Evolutionary conservation across 2,797 vertebrate genomes (phyloP).

Genomic region (Eulemur mongoz): DNA sequence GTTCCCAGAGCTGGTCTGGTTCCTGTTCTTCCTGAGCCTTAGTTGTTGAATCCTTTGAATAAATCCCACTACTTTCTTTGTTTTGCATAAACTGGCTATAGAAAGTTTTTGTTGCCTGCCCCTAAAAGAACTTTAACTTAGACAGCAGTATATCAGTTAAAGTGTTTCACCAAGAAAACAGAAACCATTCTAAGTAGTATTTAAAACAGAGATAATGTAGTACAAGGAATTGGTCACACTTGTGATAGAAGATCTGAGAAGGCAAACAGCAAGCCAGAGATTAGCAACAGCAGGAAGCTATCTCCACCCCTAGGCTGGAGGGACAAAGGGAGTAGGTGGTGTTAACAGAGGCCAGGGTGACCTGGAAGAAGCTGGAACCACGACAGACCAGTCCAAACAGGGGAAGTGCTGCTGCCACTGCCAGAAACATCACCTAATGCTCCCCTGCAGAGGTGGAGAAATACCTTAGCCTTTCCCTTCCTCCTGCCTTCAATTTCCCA

Average conservation of each 20-base stretch:
- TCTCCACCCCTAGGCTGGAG: not conserved
- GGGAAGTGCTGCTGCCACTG: not conserved
- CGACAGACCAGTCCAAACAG: not conserved
- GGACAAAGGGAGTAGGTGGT: not conserved
- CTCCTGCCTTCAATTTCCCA: not conserved
- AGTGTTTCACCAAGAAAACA: not conserved
- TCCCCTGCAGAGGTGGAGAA: not conserved
- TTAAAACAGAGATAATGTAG: not conserved
- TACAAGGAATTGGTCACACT: not conserved
- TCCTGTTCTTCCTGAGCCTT: not conserved
- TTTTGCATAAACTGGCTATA: constrained; percentile 40
- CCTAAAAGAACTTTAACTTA: constrained; percentile 32
- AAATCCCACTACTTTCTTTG: not conserved
- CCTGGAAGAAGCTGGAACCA: not conserved
- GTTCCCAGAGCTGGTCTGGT: not conserved
- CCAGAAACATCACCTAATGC: not conserved
- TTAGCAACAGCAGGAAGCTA: constrained; percentile 6
- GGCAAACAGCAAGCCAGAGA: not conserved
- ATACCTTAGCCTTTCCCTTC: not conserved
- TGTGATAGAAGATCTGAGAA: not conserved
- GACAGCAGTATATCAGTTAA: not conserved
- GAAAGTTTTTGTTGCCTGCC: not conserved
- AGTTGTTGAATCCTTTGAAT: not conserved
- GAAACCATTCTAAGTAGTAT: constrained; percentile 6
- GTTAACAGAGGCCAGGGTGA: not conserved